phyloP scores from a whole-genome alignment of 1,140 invertebrate genomes.

The Thrips palmi region DNA sequence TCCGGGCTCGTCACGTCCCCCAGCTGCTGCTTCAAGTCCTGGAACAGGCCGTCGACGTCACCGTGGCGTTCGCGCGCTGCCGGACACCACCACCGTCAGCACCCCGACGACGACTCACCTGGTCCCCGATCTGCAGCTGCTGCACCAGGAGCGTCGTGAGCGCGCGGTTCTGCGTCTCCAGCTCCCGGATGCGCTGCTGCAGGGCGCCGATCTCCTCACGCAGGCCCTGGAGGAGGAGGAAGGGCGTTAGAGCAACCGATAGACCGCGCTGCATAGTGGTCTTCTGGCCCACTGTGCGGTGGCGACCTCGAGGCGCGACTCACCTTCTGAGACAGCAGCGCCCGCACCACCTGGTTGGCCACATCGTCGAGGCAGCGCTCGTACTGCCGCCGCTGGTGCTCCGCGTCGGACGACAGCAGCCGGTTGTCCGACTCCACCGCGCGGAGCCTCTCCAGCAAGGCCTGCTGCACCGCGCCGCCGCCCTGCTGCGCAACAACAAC shows the following conservation, averaged over 20 bases:
- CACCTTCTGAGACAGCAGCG: slow-evolving; percentile 67
- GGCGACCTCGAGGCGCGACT: too few species aligned
- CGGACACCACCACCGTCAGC: too few species aligned
- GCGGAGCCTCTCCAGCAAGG: slow-evolving; percentile 38
- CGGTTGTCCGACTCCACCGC: slow-evolving; percentile 41
- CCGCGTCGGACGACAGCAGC: slow-evolving; percentile 34
- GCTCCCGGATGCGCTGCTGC: slow-evolving; percentile 39
- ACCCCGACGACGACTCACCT: too few species aligned
- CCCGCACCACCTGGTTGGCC: slow-evolving; percentile 60
- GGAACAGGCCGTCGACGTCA: too few species aligned
- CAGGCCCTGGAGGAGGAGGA: slow-evolving; percentile 31
- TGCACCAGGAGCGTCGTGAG: slow-evolving; percentile 42
- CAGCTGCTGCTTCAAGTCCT: too few species aligned
- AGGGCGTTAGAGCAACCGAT: not conserved
- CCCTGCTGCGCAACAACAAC: slow-evolving; percentile 16
- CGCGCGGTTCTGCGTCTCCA: slow-evolving; percentile 45
- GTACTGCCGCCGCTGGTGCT: slow-evolving; percentile 44
- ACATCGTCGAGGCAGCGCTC: slow-evolving; percentile 60
- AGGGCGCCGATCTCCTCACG: slow-evolving; percentile 44
- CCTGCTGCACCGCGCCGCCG: slow-evolving; percentile 28
- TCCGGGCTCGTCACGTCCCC: too few species aligned
- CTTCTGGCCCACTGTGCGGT: not conserved
- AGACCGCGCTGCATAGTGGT: not conserved
- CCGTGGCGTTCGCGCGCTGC: too few species aligned
- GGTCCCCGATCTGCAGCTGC: too few species aligned